phyloP scores from a whole-genome alignment of 2,113 vertebrate species.

The Tachysurus fulvidraco region DNA sequence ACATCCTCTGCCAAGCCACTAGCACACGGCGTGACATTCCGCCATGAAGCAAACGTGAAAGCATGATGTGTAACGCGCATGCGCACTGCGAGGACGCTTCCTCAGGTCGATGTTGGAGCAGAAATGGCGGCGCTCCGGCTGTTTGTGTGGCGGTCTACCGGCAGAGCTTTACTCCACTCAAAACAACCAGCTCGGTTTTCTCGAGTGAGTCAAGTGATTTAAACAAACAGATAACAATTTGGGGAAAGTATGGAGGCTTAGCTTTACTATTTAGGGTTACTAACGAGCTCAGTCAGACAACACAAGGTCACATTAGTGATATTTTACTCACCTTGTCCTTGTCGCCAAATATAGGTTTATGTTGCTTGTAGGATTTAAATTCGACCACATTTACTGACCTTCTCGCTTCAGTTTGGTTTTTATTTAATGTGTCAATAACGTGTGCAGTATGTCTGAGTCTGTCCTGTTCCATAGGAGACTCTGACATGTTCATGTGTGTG shows the following conservation, averaged over 20 bases:
- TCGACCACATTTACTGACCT: background rate
- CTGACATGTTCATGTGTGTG: background rate
- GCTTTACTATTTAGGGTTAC: background rate
- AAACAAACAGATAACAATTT: background rate
- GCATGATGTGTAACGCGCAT: background rate
- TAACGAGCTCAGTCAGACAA: background rate
- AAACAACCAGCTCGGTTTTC: constrained; percentile 16
- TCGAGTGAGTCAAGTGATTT: constrained; percentile 18
- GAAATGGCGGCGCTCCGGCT: constrained; percentile 41
- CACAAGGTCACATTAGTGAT: constrained; percentile 21
- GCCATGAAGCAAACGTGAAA: background rate
- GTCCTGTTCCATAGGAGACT: background rate
- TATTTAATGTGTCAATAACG: background rate
- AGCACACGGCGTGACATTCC: background rate
- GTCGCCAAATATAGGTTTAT: background rate
- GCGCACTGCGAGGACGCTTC: background rate
- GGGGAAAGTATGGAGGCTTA: too few species aligned
- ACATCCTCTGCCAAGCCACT: background rate
- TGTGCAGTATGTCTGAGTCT: background rate
- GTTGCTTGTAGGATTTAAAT: background rate
- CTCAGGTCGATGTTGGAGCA: background rate
- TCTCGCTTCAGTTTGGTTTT: too few species aligned
- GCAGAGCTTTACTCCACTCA: constrained; percentile 31
- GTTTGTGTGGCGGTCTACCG: constrained; percentile 7
- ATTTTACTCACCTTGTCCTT: background rate